phyloP scores from a whole-genome alignment of 2,888 invertebrate species.

The Suillia variegata region DNA sequence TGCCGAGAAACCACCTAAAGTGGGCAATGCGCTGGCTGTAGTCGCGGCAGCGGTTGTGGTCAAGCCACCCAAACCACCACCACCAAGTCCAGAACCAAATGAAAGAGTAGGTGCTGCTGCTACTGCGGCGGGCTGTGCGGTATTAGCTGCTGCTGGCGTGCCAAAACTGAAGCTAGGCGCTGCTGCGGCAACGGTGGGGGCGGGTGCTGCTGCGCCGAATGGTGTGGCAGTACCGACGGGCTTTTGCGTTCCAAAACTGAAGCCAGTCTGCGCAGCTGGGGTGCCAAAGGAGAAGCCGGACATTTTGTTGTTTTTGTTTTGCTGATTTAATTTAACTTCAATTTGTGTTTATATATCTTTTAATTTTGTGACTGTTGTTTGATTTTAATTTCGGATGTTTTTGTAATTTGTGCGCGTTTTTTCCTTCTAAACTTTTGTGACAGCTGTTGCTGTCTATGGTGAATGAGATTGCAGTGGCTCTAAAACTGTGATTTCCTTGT shows the following conservation, averaged over 20 bases:
- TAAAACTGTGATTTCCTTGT: no score
- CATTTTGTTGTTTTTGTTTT: no score
- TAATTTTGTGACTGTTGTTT: no score
- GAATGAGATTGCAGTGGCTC: no score
- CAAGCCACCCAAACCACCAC: conserved; percentile 16
- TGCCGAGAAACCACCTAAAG: conserved; percentile 36
- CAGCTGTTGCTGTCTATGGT: no score
- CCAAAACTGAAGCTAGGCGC: conserved; percentile 38
- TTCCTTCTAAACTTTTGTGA: no score
- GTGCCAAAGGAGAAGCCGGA: conserved; percentile 35
- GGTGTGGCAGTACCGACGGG: conserved; percentile 30
- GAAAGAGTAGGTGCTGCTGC: conserved; percentile 35
- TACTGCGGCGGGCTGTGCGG: conserved; percentile 23
- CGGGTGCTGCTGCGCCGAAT: conserved; percentile 25
- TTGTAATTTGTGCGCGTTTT: no score
- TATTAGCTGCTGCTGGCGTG: conserved; percentile 17
- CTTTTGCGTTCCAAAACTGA: conserved; percentile 39
- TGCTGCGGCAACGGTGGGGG: conserved; percentile 21
- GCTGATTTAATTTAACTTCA: no score
- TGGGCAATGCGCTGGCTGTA: conserved; percentile 33
- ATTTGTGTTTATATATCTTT: no score
- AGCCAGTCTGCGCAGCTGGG: conserved; percentile 32
- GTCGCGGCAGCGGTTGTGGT: conserved; percentile 26
- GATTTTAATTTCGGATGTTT: no score
- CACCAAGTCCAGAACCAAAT: conserved; percentile 40